These are phyloP conservation scores for Chymomyza fuscimana DNA, from an alignment of 2,888 invertebrate genomes.

Conservation along the genomic window DNA sequence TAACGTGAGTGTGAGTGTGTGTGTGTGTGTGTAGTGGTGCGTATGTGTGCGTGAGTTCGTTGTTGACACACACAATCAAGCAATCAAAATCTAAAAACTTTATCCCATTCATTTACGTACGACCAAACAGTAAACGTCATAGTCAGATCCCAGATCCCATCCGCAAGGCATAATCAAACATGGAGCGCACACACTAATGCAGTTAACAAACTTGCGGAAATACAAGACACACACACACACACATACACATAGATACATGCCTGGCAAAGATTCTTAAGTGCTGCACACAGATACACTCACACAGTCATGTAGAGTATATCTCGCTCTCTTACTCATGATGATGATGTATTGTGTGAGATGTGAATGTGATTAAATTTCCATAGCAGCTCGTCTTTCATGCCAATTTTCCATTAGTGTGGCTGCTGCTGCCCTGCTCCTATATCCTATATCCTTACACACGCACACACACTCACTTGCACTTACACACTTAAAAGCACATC, in stretches of 20 bases:
- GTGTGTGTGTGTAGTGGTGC: slow-evolving; percentile 24
- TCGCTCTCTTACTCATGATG: slow-evolving; percentile 51
- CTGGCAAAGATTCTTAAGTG: slow-evolving; percentile 58
- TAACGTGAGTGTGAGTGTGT: slow-evolving; percentile 13
- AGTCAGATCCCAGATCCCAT: slow-evolving; percentile 38
- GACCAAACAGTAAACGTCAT: slow-evolving; percentile 51
- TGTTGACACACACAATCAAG: slow-evolving; percentile 75
- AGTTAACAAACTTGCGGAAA: slow-evolving; percentile 72
- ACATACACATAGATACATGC: slow-evolving; percentile 21
- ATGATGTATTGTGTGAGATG: slow-evolving; percentile 74
- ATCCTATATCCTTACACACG: slow-evolving; percentile 22
- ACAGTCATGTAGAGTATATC: slow-evolving; percentile 20
- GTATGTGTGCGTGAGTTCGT: slow-evolving; percentile 31
- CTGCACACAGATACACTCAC: slow-evolving; percentile 23
- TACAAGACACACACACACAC: slow-evolving; percentile 34
- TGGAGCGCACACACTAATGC: slow-evolving; percentile 64
- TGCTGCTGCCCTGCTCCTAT: slow-evolving; percentile 7
- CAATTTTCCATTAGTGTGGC: slow-evolving; percentile 72
- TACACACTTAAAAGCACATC: slow-evolving; percentile 20
- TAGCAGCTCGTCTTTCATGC: slow-evolving; percentile 74
- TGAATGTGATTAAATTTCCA: slow-evolving; percentile 75
- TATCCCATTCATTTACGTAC: slow-evolving; percentile 63
- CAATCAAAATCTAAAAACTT: slow-evolving; percentile 75
- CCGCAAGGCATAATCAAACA: slow-evolving; percentile 71
- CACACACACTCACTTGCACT: slow-evolving; percentile 60